Evolutionary conservation across 2,113 vertebrate genomes (phyloP), one percentile per base, ranked within the genome.

Genomic region (Myanophis thanlyinensis): DNA sequence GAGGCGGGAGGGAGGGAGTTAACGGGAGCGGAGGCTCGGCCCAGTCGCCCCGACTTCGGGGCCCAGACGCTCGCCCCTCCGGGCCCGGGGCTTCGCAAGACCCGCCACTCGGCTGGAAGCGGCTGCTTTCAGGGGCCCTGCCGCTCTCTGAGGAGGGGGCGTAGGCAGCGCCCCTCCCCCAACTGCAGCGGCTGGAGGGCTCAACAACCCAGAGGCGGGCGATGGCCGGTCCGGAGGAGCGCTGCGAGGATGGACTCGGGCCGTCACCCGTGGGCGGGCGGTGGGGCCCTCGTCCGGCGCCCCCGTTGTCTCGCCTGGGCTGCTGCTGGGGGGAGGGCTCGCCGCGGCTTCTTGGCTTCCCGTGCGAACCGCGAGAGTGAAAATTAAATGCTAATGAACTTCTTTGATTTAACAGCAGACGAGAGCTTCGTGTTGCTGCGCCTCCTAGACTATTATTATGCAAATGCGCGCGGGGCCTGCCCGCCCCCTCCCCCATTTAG

Each of bases 361-460:
- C 22, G 35, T 12, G 23, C 59, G 94, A n/a, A 73, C 44, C 73
- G 89, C 35, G 87, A 59, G 93, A 88, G 94, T 90, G 91, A 91
- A 92, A 96, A 97, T 95, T 93, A 97, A 96, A 96, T 94, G 96
- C 95, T 96, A 96, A 92, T 94, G 93, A 93, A 86, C 52, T 47
- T 1, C 93, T 94, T 96, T 96, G 94, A 97, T 97, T 96, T 93
- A 84, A 30, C 93, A 92, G 94, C 92, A 87, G 94, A 94, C 92
- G 93, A 94, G 94, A 85, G 92, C 92, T 92, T 80, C 13, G 48
- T 11, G 90, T n/a, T 46, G 90, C 93, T 44, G 48, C 20, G 62
- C 93, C 89, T 91, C 87, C 23, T 44, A 40, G 95, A 96, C 97
- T 97, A 97, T 98, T 98, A 98, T 98, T 98, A 98, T 98, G 98